Evolutionary conservation across 1,140 invertebrate species (phyloP).

Genomic region (Triops longicaudatus): DNA sequence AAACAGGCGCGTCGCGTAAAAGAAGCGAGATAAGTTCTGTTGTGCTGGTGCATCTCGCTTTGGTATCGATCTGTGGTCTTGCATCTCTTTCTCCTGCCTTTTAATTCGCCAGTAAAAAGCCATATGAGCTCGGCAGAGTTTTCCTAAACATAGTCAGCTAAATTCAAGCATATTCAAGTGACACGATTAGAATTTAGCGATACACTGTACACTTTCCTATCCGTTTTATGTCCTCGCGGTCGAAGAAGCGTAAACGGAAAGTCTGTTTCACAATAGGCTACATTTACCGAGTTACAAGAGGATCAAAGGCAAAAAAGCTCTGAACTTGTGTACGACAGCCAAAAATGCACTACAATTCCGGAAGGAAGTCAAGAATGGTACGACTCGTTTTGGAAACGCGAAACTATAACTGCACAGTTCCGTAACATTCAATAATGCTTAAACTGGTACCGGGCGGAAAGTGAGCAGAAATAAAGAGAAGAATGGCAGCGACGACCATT

Average conservation of each 20-base stretch:
- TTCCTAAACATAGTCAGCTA: neutral
- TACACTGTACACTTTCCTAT: neutral
- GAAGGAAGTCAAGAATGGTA: neutral
- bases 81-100: neutral
- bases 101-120: neutral
- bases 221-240: neutral
- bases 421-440: neutral
- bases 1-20: neutral
- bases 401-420: neutral
- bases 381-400: neutral
- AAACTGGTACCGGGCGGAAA: neutral
- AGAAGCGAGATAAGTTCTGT: neutral
- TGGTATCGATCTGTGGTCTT: conserved; percentile 12
- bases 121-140: neutral
- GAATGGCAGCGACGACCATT: neutral
- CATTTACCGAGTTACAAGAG: neutral
- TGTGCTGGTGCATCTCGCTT: neutral
- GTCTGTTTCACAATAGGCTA: neutral
- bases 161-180: neutral
- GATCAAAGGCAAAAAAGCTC: no score
- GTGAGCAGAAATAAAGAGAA: neutral
- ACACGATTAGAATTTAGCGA: neutral
- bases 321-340: neutral
- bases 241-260: neutral
- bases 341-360: neutral